Conservation (phyloP, 2,888 invertebrate genomes). For the Tipula unca region DNA sequence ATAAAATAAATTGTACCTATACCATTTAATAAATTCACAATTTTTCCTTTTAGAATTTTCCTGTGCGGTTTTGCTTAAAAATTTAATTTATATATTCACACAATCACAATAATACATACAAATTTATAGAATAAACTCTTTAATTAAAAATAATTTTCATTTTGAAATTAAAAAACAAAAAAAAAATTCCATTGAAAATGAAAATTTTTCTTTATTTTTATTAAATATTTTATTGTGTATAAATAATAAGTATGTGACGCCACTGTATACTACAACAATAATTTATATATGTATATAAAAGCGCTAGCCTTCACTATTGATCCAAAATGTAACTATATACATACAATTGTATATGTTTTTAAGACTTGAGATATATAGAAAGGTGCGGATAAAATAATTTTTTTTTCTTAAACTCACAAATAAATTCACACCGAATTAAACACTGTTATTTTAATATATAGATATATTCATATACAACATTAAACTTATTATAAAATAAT, state of each 20-base stretch:
- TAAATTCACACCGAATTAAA: not conserved
- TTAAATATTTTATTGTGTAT: not conserved
- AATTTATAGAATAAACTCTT: not conserved
- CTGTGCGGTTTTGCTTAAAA: not conserved
- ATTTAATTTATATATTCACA: not conserved
- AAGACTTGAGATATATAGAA: not conserved
- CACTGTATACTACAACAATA: not conserved
- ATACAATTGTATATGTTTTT: not conserved
- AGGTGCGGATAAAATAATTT: conserved; percentile 18
- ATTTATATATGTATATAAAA: not conserved
- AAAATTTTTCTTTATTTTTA: not conserved
- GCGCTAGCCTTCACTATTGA: conserved; percentile 17
- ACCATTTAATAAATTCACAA: not conserved
- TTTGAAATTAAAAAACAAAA: not conserved
- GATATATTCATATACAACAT: not conserved
- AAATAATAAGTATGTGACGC: not conserved
- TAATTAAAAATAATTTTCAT: not conserved
- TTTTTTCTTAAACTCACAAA: not conserved
- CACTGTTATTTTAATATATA: conserved; percentile 8
- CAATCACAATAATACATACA: not conserved
- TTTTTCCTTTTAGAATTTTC: not conserved
- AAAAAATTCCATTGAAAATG: conserved; percentile 2
- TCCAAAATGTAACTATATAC: conserved; percentile 2
- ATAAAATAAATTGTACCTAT: not conserved
- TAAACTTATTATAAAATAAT: not conserved